These are phyloP conservation scores for Erpobdella octoculata DNA, from an alignment of 2,888 invertebrate species.

Conservation along the genomic window DNA sequence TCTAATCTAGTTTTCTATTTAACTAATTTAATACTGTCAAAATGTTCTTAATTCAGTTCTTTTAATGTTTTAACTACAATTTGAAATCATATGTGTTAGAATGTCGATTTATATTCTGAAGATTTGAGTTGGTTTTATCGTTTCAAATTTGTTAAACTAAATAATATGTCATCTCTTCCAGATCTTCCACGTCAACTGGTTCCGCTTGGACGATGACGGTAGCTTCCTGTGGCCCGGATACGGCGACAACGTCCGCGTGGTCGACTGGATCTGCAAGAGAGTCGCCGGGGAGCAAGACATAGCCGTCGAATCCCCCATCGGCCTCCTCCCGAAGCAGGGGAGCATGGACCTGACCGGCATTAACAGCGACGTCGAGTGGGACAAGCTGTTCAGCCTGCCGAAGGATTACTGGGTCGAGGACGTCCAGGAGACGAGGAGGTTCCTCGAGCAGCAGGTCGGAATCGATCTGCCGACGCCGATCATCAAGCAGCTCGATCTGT, in stretches of 20 bases:
- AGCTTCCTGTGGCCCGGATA: conserved; percentile 43
- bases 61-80: too few relatives aligned
- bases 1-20: too few relatives aligned
- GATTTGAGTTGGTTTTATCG: too few relatives aligned
- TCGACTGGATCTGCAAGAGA: conserved; percentile 41
- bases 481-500: conserved; percentile 59
- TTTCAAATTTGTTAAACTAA: not conserved
- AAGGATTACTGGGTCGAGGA: conserved; percentile 84
- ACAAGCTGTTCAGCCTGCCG: conserved; percentile 73
- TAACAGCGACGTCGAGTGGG: conserved; percentile 49
- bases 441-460: conserved; percentile 81
- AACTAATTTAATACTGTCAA: too few relatives aligned
- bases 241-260: conserved; percentile 42
- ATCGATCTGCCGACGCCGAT: conserved; percentile 71
- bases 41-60: too few relatives aligned
- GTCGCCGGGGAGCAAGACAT: conserved; percentile 55
- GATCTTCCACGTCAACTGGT: conserved; percentile 44
- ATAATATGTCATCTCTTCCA: not conserved
- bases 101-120: too few relatives aligned
- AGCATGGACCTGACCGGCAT: conserved; percentile 32
- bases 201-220: conserved; percentile 39
- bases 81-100: too few relatives aligned
- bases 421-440: conserved; percentile 67
- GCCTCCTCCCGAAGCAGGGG: conserved; percentile 37
- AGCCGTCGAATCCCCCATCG: conserved; percentile 52